Percentiles rank a stretch among this genome's conserved stretches.
Evolutionary conservation across 2,113 vertebrate genomes (phyloP).

Genomic region (Tupaia tana): DNA sequence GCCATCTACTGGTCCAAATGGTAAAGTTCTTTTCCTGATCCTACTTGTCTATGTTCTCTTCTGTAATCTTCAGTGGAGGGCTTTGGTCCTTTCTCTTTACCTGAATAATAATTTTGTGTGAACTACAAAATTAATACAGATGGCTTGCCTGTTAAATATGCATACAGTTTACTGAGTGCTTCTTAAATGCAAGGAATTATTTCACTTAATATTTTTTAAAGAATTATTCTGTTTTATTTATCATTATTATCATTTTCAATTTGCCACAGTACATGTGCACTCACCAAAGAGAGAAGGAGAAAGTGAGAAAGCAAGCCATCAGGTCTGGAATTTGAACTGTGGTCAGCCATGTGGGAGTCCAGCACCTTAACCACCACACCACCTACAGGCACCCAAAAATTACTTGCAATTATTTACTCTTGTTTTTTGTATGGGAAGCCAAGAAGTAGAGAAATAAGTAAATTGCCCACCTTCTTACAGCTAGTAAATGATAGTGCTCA

Average conservation of each 20-base stretch:
- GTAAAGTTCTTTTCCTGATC: neutral
- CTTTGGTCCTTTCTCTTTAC: neutral
- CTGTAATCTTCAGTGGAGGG: neutral
- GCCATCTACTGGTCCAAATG: neutral
- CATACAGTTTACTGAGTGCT: neutral
- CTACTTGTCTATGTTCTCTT: neutral
- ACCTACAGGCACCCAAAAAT: too few relatives aligned
- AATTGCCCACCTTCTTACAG: neutral
- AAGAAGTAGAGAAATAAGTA: neutral
- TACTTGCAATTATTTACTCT: too few relatives aligned
- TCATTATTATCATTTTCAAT: too few relatives aligned
- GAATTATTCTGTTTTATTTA: too few relatives aligned
- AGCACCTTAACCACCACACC: too few relatives aligned
- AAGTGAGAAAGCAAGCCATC: too few relatives aligned
- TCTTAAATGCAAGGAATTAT: neutral
- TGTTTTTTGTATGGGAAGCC: neutral
- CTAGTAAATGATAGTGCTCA: neutral
- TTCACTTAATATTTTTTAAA: neutral
- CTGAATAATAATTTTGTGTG: neutral
- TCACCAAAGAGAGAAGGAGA: too few relatives aligned
- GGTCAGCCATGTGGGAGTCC: too few relatives aligned
- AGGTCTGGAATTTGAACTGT: too few relatives aligned
- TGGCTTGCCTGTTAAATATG: neutral
- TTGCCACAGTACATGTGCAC: too few relatives aligned
- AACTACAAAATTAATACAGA: neutral